Evolutionary conservation across 1,140 invertebrate species (phyloP).

Genomic region (Argopecten irradians): DNA sequence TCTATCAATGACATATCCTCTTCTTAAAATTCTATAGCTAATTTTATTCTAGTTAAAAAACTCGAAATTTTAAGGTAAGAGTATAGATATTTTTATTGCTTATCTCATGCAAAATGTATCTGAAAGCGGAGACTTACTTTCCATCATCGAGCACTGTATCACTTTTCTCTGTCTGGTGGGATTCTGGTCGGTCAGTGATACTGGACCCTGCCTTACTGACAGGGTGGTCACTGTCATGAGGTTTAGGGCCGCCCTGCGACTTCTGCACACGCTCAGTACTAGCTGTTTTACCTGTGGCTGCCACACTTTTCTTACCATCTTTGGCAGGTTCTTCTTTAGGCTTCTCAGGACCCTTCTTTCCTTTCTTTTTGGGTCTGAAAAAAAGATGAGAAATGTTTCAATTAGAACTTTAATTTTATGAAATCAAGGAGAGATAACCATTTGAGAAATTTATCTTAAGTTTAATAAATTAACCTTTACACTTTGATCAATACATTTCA

Average conservation of each 20-base stretch:
- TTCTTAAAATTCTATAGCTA: no score
- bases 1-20: no score
- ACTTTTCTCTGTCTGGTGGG: conserved; percentile 73
- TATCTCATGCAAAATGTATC: no score
- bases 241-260: conserved; percentile 58
- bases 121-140: conserved; percentile 72
- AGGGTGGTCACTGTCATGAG: conserved; percentile 68
- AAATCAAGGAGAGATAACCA: neutral
- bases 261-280: conserved; percentile 50
- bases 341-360: conserved; percentile 63
- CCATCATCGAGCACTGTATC: conserved; percentile 64
- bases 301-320: conserved; percentile 66
- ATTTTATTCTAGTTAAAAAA: no score
- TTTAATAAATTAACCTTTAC: no score
- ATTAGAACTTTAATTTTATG: neutral
- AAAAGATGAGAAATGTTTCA: neutral
- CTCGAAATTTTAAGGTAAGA: no score
- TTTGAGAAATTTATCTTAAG: no score
- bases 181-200: conserved; percentile 71
- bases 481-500: no score
- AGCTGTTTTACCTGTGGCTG: conserved; percentile 47
- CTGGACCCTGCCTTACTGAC: conserved; percentile 55
- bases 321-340: conserved; percentile 63
- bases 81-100: no score
- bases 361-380: conserved; percentile 50